Percentiles rank a stretch among this genome's conserved stretches.
Evolutionary conservation across 1,140 invertebrate genomes (phyloP).

Genomic region (Papilio dardanus): DNA sequence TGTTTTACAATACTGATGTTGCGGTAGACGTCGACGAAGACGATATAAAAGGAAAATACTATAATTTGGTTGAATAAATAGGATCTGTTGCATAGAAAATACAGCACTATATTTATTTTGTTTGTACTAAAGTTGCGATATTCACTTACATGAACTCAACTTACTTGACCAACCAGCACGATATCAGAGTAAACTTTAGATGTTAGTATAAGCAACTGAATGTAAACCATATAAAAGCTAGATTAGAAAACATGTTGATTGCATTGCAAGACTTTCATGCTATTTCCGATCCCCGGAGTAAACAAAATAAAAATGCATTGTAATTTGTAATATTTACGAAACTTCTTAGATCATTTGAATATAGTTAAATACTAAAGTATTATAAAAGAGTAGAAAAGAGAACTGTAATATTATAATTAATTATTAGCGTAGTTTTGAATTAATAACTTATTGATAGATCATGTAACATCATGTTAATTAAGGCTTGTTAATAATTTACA

Average conservation of each 20-base stretch:
- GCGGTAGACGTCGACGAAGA: not conserved
- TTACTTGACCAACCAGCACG: not conserved
- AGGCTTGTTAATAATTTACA: not conserved
- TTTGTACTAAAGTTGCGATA: not conserved
- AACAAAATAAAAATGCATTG: not conserved
- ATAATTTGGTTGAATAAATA: not conserved
- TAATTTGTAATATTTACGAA: not conserved
- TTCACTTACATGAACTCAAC: not conserved
- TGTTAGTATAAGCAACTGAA: not conserved
- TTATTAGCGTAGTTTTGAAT: not conserved
- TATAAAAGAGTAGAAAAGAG: not conserved
- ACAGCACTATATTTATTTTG: not conserved
- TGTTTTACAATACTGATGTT: no score
- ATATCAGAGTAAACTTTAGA: not conserved
- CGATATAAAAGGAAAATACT: not conserved
- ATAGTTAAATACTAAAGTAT: not conserved
- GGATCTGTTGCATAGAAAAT: not conserved
- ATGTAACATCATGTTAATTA: constrained; percentile 8
- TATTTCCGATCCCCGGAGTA: not conserved
- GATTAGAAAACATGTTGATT: not conserved
- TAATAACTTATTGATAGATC: not conserved
- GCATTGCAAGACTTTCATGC: not conserved
- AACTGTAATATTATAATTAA: not conserved
- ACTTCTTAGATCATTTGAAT: not conserved
- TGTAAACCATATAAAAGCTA: not conserved